Percentiles rank a stretch among this genome's conserved stretches.
These are phyloP conservation scores for Zaprionus davidi DNA, from an alignment of 1,140 invertebrate species.

Conservation along the genomic window DNA sequence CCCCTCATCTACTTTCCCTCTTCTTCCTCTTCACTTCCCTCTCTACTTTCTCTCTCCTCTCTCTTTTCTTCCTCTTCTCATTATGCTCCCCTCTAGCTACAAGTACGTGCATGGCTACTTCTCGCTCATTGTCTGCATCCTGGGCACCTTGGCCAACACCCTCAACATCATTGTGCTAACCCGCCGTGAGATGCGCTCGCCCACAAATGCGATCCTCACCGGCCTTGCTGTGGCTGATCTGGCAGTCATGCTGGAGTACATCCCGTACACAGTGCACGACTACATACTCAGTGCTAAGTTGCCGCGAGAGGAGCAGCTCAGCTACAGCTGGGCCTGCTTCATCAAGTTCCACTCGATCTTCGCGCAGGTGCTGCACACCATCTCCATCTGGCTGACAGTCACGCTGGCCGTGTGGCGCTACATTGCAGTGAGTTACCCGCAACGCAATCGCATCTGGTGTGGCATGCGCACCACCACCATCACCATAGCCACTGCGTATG, in stretches of 20 bases:
- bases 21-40: neutral
- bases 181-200: constrained; percentile 92
- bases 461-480: constrained; percentile 89
- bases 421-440: constrained; percentile 93
- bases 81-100: constrained; percentile 53
- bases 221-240: constrained; percentile 96
- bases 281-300: constrained; percentile 86
- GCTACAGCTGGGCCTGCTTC: constrained; percentile 92
- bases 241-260: constrained; percentile 96
- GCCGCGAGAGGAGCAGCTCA: constrained; percentile 85
- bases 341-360: constrained; percentile 94
- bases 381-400: constrained; percentile 96
- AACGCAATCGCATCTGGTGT: constrained; percentile 91
- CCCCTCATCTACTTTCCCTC: neutral
- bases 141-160: constrained; percentile 96
- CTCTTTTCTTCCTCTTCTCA: neutral
- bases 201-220: constrained; percentile 94
- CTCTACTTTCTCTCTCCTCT: neutral
- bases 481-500: constrained; percentile 91
- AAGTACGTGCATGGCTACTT: constrained; percentile 81
- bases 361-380: constrained; percentile 93
- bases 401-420: constrained; percentile 97
- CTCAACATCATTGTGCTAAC: constrained; percentile 98
- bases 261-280: constrained; percentile 93
- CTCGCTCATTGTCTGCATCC: constrained; percentile 90